Percentiles rank a stretch among this genome's conserved stretches.
These are phyloP conservation scores for Stegana nigrithorax DNA, from an alignment of 2,888 invertebrate species.

Conservation along the genomic window DNA sequence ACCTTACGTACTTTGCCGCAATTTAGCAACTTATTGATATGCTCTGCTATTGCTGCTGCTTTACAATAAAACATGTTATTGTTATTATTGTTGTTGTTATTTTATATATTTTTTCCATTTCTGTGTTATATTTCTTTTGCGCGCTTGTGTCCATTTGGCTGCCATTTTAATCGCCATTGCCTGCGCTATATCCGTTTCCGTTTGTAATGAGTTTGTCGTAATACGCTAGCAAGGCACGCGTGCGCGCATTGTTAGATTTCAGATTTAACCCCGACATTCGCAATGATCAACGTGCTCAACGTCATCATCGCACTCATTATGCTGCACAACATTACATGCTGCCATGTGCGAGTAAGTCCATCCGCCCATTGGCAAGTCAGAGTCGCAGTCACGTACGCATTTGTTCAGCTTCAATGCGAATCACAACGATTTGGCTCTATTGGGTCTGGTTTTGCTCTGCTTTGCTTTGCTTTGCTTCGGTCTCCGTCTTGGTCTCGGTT, in stretches of 20 bases:
- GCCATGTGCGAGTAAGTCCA: neutral
- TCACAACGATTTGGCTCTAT: too few relatives aligned
- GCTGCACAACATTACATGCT: too few relatives aligned
- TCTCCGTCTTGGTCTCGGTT: too few relatives aligned
- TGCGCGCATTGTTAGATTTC: conserved; percentile 16
- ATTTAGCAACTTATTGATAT: conserved; percentile 60
- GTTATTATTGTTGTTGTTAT: too few relatives aligned
- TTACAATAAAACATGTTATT: too few relatives aligned
- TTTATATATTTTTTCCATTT: too few relatives aligned
- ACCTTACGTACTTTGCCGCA: too few relatives aligned
- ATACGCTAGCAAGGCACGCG: conserved; percentile 42
- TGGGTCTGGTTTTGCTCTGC: too few relatives aligned
- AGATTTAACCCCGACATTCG: conserved; percentile 3
- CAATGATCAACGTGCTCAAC: neutral
- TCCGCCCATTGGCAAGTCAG: too few relatives aligned
- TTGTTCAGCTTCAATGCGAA: conserved; percentile 5
- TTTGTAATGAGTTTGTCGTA: conserved; percentile 58
- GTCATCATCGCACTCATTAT: neutral
- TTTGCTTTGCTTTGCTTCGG: too few relatives aligned
- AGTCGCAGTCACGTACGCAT: conserved; percentile 13
- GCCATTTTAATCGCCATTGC: neutral
- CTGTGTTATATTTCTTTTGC: neutral
- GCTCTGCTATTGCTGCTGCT: conserved; percentile 27
- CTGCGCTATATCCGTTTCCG: conserved; percentile 57
- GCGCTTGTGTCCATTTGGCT: neutral